phyloP scores from a whole-genome alignment of 2,797 vertebrate species.

The Spinus pinus region DNA sequence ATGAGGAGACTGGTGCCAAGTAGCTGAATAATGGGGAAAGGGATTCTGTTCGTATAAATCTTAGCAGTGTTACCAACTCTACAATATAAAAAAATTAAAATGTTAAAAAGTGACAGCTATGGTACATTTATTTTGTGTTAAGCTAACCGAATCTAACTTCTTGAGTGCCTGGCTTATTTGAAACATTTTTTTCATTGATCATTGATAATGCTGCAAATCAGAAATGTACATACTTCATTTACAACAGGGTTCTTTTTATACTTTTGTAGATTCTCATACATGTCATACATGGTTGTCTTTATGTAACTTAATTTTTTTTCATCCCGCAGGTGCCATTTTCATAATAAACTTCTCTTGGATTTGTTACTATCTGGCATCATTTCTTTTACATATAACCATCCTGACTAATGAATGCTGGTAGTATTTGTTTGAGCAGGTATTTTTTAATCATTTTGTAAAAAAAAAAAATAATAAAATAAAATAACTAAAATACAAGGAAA shows the following conservation, averaged over 20 bases:
- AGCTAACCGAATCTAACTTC: slow-evolving; percentile 98
- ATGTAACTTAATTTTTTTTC: slow-evolving; percentile 97
- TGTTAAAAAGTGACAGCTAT: slow-evolving; percentile 97
- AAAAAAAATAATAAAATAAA: background rate
- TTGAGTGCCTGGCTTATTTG: slow-evolving; percentile 95
- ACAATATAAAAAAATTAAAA: slow-evolving; percentile 96
- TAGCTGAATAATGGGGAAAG: slow-evolving; percentile 95
- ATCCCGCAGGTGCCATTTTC: slow-evolving; percentile 99
- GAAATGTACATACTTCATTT: slow-evolving; percentile 99
- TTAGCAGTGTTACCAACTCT: slow-evolving; percentile 99
- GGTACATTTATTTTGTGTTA: slow-evolving; percentile 96
- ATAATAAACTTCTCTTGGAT: slow-evolving; percentile 99
- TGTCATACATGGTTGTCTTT: slow-evolving; percentile 96
- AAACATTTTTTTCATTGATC: slow-evolving; percentile 93
- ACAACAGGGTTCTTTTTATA: slow-evolving; percentile 97
- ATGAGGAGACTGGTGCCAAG: slow-evolving; percentile 99
- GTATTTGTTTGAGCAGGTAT: slow-evolving; percentile 84
- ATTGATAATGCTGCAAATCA: slow-evolving; percentile 98
- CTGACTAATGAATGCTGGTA: slow-evolving; percentile 81
- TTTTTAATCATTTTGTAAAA: slow-evolving; percentile 52
- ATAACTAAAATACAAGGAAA: background rate
- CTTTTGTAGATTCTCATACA: slow-evolving; percentile 97
- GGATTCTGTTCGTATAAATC: slow-evolving; percentile 98
- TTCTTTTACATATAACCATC: slow-evolving; percentile 92
- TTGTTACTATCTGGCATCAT: slow-evolving; percentile 97